These are phyloP conservation scores for Carposina sasakii DNA, from an alignment of 1,140 invertebrate genomes.

Conservation along the genomic window DNA sequence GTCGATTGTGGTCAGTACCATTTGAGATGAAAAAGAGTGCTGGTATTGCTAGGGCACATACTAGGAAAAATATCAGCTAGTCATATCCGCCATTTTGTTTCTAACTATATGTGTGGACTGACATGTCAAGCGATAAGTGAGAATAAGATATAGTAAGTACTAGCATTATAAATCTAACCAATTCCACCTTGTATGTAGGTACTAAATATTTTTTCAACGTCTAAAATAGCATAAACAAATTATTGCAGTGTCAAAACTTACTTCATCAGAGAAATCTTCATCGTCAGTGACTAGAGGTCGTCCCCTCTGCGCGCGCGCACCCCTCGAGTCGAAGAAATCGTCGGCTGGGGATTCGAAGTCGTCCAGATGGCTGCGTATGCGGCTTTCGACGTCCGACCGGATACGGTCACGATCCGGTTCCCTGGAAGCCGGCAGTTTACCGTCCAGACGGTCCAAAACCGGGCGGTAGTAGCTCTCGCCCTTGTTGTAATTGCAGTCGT, in stretches of 20 bases:
- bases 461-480: conserved; percentile 85
- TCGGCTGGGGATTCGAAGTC: conserved; percentile 58
- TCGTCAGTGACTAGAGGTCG: conserved; percentile 63
- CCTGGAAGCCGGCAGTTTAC: conserved; percentile 76
- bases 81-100: too few relatives aligned
- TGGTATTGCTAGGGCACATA: too few relatives aligned
- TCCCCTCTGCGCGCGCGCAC: conserved; percentile 55
- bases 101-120: too few relatives aligned
- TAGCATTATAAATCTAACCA: too few relatives aligned
- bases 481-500: conserved; percentile 86
- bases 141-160: too few relatives aligned
- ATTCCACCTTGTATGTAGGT: too few relatives aligned
- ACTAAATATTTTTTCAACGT: too few relatives aligned
- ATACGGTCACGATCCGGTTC: conserved; percentile 49
- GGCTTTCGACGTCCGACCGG: conserved; percentile 56
- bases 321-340: conserved; percentile 66
- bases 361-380: conserved; percentile 68
- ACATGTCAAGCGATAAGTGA: too few relatives aligned
- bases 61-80: too few relatives aligned
- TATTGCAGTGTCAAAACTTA: conserved; percentile 35
- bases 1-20: too few relatives aligned
- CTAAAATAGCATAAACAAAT: too few relatives aligned
- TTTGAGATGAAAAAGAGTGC: too few relatives aligned
- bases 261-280: conserved; percentile 64
- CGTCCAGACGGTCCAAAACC: conserved; percentile 81